Evolutionary conservation across 2,888 invertebrate genomes (phyloP), one percentile per base, ranked within the genome.

Genomic region (Diogma glabrata): DNA sequence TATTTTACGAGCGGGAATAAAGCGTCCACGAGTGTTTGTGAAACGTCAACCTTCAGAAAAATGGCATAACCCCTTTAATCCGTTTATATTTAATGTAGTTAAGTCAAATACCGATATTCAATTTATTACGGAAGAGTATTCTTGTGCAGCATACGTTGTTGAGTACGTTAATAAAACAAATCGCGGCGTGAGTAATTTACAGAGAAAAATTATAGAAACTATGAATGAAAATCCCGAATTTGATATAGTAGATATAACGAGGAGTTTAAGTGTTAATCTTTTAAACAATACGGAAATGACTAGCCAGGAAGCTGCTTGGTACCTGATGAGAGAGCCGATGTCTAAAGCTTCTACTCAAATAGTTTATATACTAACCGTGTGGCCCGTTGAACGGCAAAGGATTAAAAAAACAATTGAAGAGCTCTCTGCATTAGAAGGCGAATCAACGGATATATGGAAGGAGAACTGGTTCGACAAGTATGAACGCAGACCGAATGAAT

Each of bases 301-400:
- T 3, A 59, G 59, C 51, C 68, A 69, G 61, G 67, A 67, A 59
- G 68, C 69, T 46, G 70, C 70, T 51, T 71, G 69, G 69, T 70
- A 63, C 61, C 54, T 72, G 2, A 53, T 72, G 40, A 57, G 69
- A 24, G 60, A 67, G 53, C 67, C 67, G 10, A 72, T 71, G 70
- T 64, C 65, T 49, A 63, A 60, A 45, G 65, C n/a, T n/a, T n/a
- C n/a, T n/a, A n/a, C n/a, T n/a, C n/a, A n/a, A n/a, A n/a, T n/a
- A n/a, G n/a, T n/a, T n/a, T n/a, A n/a, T n/a, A n/a, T n/a, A n/a
- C n/a, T n/a, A n/a, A n/a, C n/a, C n/a, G n/a, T n/a, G n/a, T n/a
- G n/a, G n/a, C n/a, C n/a, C n/a, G n/a, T n/a, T n/a, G n/a, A n/a
- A n/a, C n/a, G n/a, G n/a, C n/a, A n/a, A n/a, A n/a, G n/a, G n/a